Evolutionary conservation across 2,797 vertebrate genomes (phyloP).

Genomic region (Poecilia velifera): DNA sequence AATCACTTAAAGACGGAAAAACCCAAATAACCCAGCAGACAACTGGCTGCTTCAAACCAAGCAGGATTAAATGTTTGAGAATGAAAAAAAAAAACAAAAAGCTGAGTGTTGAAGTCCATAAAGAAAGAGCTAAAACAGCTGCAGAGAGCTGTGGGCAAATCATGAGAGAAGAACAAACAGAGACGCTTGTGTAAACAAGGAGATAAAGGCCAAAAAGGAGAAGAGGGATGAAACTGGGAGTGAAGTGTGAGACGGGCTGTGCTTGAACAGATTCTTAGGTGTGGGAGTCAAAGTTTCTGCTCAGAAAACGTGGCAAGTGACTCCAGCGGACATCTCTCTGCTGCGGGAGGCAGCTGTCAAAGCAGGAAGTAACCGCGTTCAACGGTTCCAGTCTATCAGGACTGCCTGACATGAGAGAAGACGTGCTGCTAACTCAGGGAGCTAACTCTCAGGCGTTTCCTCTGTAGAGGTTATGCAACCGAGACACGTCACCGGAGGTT

Average conservation of each 20-base stretch:
- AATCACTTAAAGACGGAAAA: not conserved
- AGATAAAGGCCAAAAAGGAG: conserved; percentile 28
- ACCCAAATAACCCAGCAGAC: conserved; percentile 2
- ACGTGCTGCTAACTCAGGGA: conserved; percentile 8
- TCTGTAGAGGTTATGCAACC: conserved; percentile 61
- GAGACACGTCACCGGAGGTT: conserved; percentile 34
- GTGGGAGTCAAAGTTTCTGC: not conserved
- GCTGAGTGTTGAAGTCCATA: conserved; percentile 12
- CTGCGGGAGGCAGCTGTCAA: conserved; percentile 47
- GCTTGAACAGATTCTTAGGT: conserved; percentile 1
- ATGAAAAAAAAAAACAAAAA: conserved; percentile 22
- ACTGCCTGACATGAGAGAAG: conserved; percentile 13
- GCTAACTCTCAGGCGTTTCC: conserved; percentile 27
- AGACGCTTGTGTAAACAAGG: conserved; percentile 36
- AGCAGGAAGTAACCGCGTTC: conserved; percentile 21
- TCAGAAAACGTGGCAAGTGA: conserved; percentile 17
- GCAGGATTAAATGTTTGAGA: conserved; percentile 13
- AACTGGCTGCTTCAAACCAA: conserved; percentile 19
- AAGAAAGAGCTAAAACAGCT: conserved; percentile 21
- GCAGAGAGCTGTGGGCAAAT: conserved; percentile 31
- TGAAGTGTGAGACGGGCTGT: not conserved
- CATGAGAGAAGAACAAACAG: conserved; percentile 54
- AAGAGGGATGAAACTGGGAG: conserved; percentile 17
- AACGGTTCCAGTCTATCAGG: conserved; percentile 17
- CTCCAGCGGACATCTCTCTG: conserved; percentile 28